phyloP scores from a whole-genome alignment of 2,888 invertebrate genomes.

The Hydraecia micacea region DNA sequence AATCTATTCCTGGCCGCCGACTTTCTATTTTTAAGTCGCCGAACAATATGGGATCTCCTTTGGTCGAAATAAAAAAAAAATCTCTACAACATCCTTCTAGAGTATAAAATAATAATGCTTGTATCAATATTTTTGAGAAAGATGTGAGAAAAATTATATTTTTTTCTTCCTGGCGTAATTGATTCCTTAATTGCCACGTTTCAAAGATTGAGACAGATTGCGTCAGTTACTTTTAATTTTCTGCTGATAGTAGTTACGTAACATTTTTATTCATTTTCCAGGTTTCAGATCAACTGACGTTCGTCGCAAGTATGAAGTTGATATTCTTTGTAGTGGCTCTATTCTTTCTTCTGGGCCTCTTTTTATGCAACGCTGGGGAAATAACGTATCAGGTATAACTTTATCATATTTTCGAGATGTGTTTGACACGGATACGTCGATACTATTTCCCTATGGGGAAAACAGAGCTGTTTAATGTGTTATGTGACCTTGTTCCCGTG shows the following conservation, averaged over 20 bases:
- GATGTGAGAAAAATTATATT: not conserved
- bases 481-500: conserved; percentile 30
- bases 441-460: conserved; percentile 27
- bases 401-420: conserved; percentile 35
- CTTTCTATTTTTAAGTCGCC: not conserved
- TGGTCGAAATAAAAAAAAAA: not conserved
- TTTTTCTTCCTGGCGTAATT: not conserved
- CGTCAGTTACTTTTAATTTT: conserved; percentile 35
- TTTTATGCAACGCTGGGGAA: conserved; percentile 87
- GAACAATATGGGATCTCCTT: not conserved
- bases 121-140: not conserved
- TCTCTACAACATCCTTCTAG: not conserved
- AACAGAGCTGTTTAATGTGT: conserved; percentile 27
- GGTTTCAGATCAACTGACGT: conserved; percentile 81
- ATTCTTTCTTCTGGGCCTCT: conserved; percentile 82
- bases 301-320: conserved; percentile 80
- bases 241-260: conserved; percentile 10
- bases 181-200: conserved; percentile 25
- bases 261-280: conserved; percentile 63
- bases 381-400: conserved; percentile 83
- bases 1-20: not conserved
- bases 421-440: conserved; percentile 28
- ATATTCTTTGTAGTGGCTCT: conserved; percentile 81
- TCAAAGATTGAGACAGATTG: conserved; percentile 19
- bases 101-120: not conserved